Evolutionary conservation across 2,113 vertebrate genomes (phyloP).

Genomic region (Pseudorectes ferrugineus): DNA sequence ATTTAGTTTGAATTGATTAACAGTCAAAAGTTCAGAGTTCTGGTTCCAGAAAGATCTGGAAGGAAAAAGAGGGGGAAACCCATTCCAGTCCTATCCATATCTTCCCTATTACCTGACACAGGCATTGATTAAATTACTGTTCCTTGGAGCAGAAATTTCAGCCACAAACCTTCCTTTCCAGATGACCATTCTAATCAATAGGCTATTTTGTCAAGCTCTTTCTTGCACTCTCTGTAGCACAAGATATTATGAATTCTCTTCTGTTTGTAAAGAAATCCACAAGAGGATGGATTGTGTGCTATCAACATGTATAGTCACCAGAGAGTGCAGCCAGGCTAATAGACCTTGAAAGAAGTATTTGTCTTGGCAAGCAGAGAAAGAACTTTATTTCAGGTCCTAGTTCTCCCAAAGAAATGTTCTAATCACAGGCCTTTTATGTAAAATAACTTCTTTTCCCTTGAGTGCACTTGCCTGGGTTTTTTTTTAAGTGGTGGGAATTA

Average conservation of each 20-base stretch:
- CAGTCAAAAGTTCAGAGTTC: neutral
- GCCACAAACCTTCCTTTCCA: neutral
- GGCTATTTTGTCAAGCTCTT: neutral
- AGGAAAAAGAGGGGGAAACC: neutral
- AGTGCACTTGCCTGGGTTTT: neutral
- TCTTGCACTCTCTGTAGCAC: neutral
- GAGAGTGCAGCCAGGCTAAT: neutral
- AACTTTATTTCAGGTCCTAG: neutral
- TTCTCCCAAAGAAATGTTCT: neutral
- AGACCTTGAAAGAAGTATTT: neutral
- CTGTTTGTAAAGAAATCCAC: neutral
- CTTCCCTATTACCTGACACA: neutral
- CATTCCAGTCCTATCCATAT: neutral
- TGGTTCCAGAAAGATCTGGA: neutral
- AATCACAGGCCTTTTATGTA: neutral
- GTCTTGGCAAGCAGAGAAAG: neutral
- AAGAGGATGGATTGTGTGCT: neutral
- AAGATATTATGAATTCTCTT: neutral
- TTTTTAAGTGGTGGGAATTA: neutral
- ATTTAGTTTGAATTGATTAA: neutral
- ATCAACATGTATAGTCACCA: neutral
- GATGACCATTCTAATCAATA: neutral
- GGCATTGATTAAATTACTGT: neutral
- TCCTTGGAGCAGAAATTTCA: neutral
- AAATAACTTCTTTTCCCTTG: neutral